Evolutionary conservation across 2,113 vertebrate species (phyloP).

Genomic region (Rissa tridactyla): DNA sequence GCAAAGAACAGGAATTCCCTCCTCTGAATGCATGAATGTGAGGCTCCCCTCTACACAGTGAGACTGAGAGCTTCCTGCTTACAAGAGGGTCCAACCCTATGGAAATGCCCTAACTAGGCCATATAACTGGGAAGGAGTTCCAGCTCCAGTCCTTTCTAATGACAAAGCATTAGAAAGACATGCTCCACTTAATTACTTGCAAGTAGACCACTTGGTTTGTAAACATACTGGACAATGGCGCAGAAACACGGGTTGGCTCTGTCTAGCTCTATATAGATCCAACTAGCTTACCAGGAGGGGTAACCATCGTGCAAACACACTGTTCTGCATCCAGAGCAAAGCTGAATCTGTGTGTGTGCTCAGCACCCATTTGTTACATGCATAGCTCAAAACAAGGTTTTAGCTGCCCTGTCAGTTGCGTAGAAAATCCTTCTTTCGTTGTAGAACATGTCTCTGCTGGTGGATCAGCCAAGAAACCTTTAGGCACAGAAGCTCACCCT

Average conservation of each 20-base stretch:
- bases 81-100: not conserved
- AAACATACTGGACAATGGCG: fast-evolving
- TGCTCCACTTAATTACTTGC: not conserved
- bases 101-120: not conserved
- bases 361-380: fast-evolving
- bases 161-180: not conserved
- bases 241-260: not conserved
- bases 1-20: not conserved
- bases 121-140: not conserved
- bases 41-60: not conserved
- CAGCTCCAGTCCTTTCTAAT: not conserved
- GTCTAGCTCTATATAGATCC: not conserved
- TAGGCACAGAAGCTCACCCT: not conserved
- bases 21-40: not conserved
- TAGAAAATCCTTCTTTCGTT: not conserved
- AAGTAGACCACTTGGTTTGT: not conserved
- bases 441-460: not conserved
- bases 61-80: not conserved
- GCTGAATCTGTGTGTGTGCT: not conserved
- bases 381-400: not conserved
- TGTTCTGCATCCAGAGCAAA: not conserved
- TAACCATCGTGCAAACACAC: not conserved
- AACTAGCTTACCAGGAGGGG: not conserved
- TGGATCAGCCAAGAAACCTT: not conserved
- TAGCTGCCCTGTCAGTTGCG: not conserved